Conservation (phyloP, 2,113 vertebrate genomes). For the Rhombomys opimus region DNA sequence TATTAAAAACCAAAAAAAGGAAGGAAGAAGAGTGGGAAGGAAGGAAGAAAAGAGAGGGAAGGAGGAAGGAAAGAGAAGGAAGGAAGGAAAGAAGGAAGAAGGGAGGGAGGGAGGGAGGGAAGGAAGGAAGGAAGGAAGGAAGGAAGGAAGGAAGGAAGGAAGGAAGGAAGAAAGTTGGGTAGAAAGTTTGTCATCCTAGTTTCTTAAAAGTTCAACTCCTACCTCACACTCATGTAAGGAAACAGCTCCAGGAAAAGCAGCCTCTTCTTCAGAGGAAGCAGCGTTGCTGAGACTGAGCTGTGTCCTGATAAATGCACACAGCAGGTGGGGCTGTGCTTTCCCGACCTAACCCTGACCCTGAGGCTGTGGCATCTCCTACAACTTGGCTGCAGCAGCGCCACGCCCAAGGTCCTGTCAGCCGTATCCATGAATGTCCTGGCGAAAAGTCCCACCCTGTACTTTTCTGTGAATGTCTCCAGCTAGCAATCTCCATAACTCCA, state of each 20-base stretch:
- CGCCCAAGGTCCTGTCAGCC: neutral
- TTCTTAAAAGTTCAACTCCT: too few relatives aligned
- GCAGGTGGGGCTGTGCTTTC: neutral
- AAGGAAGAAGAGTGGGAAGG: too few relatives aligned
- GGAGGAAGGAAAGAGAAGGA: too few relatives aligned
- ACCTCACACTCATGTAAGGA: too few relatives aligned
- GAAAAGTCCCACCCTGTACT: neutral
- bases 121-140: neutral
- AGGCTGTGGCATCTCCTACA: neutral
- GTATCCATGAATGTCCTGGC: neutral
- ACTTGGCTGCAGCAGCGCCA: neutral
- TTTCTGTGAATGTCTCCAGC: neutral
- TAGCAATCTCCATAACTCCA: neutral
- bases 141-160: neutral
- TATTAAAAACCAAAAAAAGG: too few relatives aligned
- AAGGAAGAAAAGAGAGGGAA: too few relatives aligned
- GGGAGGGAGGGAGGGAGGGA: too few relatives aligned
- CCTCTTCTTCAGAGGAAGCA: neutral
- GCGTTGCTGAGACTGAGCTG: too few relatives aligned
- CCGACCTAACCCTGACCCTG: neutral
- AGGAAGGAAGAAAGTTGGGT: neutral
- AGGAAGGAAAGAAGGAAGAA: too few relatives aligned
- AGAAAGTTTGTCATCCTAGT: too few relatives aligned
- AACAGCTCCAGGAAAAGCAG: neutral
- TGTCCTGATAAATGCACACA: neutral